phyloP scores from a whole-genome alignment of 1,140 invertebrate genomes.

The Prorops nasuta region DNA sequence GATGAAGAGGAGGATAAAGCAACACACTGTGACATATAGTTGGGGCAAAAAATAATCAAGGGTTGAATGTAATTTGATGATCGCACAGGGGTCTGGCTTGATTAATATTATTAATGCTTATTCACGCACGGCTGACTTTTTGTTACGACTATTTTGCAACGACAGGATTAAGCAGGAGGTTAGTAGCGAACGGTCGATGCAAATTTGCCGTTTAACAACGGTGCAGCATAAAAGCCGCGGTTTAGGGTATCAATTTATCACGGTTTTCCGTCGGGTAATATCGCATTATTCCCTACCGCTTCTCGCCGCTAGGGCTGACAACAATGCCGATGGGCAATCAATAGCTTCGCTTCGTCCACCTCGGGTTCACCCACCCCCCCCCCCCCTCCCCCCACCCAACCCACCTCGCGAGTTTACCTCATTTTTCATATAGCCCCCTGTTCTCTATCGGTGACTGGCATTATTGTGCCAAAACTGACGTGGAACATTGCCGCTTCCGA shows the following conservation, averaged over 20 bases:
- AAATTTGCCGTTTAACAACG: slow-evolving; percentile 30
- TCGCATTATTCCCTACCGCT: slow-evolving; percentile 33
- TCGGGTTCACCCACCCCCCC: not conserved
- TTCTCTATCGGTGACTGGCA: slow-evolving; percentile 23
- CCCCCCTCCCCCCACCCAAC: not conserved
- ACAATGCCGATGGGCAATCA: slow-evolving; percentile 37
- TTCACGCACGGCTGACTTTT: no score
- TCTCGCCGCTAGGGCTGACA: slow-evolving; percentile 21
- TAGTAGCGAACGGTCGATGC: no score
- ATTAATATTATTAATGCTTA: no score
- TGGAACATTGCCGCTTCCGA: slow-evolving; percentile 13
- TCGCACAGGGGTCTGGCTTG: no score
- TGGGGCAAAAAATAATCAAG: no score
- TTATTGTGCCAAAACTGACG: slow-evolving; percentile 31
- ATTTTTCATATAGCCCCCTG: slow-evolving; percentile 35
- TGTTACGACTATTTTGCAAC: no score
- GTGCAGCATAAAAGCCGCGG: slow-evolving; percentile 31
- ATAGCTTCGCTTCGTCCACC: slow-evolving; percentile 19
- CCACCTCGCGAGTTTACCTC: slow-evolving; percentile 24
- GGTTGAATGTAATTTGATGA: no score
- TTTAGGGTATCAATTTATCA: slow-evolving; percentile 44
- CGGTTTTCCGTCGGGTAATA: slow-evolving; percentile 27
- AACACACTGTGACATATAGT: no score
- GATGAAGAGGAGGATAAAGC: no score
- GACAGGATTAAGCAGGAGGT: no score